Conservation (phyloP, 2,888 invertebrate species). For the Parochlus steinenii region DNA sequence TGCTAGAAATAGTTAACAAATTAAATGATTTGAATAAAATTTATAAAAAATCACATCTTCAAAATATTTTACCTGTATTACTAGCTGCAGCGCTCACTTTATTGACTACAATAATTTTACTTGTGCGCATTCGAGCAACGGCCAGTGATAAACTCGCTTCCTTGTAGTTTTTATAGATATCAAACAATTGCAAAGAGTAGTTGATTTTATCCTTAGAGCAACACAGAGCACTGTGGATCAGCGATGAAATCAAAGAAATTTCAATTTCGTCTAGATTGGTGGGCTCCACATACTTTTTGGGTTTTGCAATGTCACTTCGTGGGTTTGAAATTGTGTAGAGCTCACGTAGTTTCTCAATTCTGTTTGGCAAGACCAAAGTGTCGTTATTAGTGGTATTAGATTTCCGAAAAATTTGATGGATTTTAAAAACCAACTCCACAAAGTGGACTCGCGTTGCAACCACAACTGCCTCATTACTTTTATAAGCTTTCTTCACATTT, state of each 20-base stretch:
- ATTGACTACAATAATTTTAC: conserved; percentile 41
- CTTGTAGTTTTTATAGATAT: conserved; percentile 54
- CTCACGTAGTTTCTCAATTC: conserved; percentile 22
- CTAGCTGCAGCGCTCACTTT: too few relatives aligned
- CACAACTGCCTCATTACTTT: conserved; percentile 20
- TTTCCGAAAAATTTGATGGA: conserved; percentile 22
- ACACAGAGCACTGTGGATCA: conserved; percentile 49
- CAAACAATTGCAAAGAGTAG: conserved; percentile 48
- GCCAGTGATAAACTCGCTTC: conserved; percentile 43
- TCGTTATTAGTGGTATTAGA: conserved; percentile 16
- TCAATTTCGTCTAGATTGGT: conserved; percentile 33
- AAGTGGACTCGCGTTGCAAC: conserved; percentile 25
- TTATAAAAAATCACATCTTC: too few relatives aligned
- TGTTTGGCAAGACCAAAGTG: conserved; percentile 22
- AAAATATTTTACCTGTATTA: too few relatives aligned
- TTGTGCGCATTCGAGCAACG: conserved; percentile 38
- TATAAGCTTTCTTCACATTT: conserved; percentile 23
- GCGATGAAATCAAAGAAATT: conserved; percentile 35
- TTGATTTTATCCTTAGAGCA: conserved; percentile 42
- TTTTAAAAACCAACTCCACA: conserved; percentile 22
- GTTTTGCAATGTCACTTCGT: conserved; percentile 11
- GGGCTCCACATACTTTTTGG: conserved; percentile 24
- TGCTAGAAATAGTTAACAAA: too few relatives aligned
- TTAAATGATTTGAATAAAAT: too few relatives aligned
- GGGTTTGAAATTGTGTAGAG: conserved; percentile 15